These are phyloP conservation scores for Hyaena hyaena DNA, from an alignment of 2,113 vertebrate genomes.

Conservation along the genomic window DNA sequence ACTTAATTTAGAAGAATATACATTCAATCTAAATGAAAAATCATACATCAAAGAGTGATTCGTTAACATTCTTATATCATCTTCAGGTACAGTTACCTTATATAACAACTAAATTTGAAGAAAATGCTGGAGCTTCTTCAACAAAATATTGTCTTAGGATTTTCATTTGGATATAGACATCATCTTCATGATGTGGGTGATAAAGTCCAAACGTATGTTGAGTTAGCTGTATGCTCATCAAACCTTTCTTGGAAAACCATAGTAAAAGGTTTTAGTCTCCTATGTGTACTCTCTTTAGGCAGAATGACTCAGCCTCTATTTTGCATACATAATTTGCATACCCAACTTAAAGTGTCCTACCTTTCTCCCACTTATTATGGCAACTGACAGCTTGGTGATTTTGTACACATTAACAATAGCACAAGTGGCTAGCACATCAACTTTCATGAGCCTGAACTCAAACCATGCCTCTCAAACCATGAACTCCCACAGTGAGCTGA, in stretches of 20 bases:
- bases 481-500: neutral
- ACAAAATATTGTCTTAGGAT: neutral
- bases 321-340: neutral
- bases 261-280: neutral
- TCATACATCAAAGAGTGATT: neutral
- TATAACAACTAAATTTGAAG: neutral
- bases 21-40: neutral
- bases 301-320: neutral
- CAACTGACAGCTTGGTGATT: neutral
- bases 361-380: neutral
- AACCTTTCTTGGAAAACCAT: neutral
- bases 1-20: neutral
- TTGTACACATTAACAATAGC: neutral
- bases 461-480: neutral
- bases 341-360: neutral
- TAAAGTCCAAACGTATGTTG: neutral
- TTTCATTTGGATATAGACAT: neutral
- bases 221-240: neutral
- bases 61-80: neutral
- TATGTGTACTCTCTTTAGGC: neutral
- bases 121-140: neutral
- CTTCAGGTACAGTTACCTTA: neutral
- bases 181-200: neutral
- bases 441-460: neutral
- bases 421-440: neutral